A percentile compares a stretch with the other conserved stretches of the same genome.
Conservation (phyloP, 2,888 invertebrate genomes). For the Acronicta alni region DNA sequence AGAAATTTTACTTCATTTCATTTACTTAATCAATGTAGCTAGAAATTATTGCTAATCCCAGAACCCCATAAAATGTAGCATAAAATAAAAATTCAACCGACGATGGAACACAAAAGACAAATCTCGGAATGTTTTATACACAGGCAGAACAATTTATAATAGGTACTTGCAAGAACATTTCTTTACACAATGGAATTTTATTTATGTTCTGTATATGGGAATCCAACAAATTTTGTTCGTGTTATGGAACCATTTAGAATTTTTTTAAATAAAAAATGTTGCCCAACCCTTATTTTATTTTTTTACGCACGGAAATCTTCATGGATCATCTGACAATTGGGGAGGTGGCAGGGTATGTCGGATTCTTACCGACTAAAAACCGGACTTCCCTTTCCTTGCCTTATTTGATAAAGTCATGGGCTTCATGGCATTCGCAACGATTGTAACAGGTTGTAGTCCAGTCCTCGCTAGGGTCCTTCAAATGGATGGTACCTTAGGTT, state of each 20-base stretch:
- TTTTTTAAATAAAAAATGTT: constrained; percentile 7
- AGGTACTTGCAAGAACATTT: constrained; percentile 39
- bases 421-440: too few relatives aligned
- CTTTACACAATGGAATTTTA: constrained; percentile 45
- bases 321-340: too few relatives aligned
- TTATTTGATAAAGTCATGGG: too few relatives aligned
- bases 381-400: too few relatives aligned
- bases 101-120: constrained; percentile 23
- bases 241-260: constrained; percentile 4
- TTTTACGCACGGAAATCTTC: too few relatives aligned
- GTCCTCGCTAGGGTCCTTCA: too few relatives aligned
- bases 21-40: neutral
- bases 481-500: too few relatives aligned
- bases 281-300: too few relatives aligned
- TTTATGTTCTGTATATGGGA: constrained; percentile 37
- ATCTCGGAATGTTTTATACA: constrained; percentile 30
- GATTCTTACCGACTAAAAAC: too few relatives aligned
- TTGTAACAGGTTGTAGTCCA: too few relatives aligned
- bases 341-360: too few relatives aligned
- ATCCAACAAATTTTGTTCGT: constrained; percentile 24
- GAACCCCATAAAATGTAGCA: constrained; percentile 18
- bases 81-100: constrained; percentile 15
- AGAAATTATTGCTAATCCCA: constrained; percentile 13
- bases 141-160: constrained; percentile 36
- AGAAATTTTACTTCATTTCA: too few relatives aligned